Percentiles rank a stretch among this genome's conserved stretches.
Evolutionary conservation across 2,797 vertebrate genomes (phyloP).

Genomic region (Caiman crocodilus): DNA sequence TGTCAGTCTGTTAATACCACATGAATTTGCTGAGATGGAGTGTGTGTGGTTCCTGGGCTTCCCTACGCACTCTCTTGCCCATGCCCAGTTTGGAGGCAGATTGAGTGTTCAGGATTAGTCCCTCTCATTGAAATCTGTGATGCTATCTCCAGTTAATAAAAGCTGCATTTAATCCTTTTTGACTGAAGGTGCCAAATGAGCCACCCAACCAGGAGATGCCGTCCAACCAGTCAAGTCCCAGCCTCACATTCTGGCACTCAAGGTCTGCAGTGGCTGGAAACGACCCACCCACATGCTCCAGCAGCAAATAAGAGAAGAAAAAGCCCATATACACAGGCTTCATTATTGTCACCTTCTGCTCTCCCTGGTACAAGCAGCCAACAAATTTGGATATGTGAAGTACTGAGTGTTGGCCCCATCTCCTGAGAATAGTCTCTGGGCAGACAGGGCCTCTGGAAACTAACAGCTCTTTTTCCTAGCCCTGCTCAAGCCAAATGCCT

Average conservation of each 20-base stretch:
- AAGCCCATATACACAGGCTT: neutral
- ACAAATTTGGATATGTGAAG: neutral
- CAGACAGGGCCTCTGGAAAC: neutral
- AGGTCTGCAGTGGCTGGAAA: neutral
- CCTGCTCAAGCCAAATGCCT: neutral
- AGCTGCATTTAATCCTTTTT: neutral
- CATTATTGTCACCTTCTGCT: neutral
- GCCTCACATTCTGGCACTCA: rapidly evolving
- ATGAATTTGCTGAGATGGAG: neutral
- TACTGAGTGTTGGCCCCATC: neutral
- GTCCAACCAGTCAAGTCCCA: rapidly evolving
- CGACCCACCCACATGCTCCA: neutral
- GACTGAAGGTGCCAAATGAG: rapidly evolving
- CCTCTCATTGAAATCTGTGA: neutral
- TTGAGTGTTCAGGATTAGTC: rapidly evolving
- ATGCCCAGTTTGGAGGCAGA: neutral
- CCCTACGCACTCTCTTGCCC: neutral
- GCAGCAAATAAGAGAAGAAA: neutral
- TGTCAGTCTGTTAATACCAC: neutral
- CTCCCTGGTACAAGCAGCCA: neutral
- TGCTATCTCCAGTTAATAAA: neutral
- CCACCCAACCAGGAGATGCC: neutral
- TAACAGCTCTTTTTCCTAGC: neutral
- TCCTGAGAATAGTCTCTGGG: neutral
- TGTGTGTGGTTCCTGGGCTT: neutral